Evolutionary conservation across 2,888 invertebrate species (phyloP).

Genomic region (Gnatocerus cornutus): DNA sequence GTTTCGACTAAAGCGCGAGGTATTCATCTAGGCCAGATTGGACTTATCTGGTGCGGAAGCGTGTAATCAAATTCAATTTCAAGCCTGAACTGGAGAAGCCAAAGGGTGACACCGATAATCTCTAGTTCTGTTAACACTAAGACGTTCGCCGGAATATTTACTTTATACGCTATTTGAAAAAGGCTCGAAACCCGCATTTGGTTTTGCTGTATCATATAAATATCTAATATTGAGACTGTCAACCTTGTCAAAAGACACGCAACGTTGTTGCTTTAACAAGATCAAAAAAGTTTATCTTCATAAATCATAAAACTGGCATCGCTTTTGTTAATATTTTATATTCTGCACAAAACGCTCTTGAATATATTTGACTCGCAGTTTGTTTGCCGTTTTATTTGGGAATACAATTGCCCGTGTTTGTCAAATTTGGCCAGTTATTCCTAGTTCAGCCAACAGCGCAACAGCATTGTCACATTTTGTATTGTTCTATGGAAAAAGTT

Average conservation of each 20-base stretch:
- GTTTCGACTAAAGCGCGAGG: slow-evolving; percentile 53
- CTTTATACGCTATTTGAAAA: slow-evolving; percentile 33
- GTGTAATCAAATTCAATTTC: slow-evolving; percentile 63
- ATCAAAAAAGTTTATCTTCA: slow-evolving; percentile 35
- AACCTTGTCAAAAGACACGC: slow-evolving; percentile 20
- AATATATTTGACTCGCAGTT: slow-evolving; percentile 13
- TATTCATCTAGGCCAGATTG: slow-evolving; percentile 62
- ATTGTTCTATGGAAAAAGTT: no score
- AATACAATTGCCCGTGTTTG: neutral
- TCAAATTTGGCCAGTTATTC: no score
- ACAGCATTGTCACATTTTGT: no score
- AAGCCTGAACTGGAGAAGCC: slow-evolving; percentile 56
- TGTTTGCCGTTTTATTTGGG: neutral
- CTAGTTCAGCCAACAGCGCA: no score
- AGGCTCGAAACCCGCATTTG: slow-evolving; percentile 11
- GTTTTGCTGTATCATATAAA: slow-evolving; percentile 5
- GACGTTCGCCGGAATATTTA: slow-evolving; percentile 49
- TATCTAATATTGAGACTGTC: slow-evolving; percentile 20
- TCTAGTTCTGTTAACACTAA: slow-evolving; percentile 54
- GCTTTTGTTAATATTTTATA: slow-evolving; percentile 29
- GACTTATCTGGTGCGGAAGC: slow-evolving; percentile 61
- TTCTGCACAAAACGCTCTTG: slow-evolving; percentile 22
- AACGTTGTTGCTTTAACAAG: slow-evolving; percentile 28
- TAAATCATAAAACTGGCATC: slow-evolving; percentile 35
- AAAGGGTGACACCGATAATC: slow-evolving; percentile 60